These are phyloP conservation scores for Electrophaes corylata DNA, from an alignment of 2,888 invertebrate genomes.

Conservation along the genomic window DNA sequence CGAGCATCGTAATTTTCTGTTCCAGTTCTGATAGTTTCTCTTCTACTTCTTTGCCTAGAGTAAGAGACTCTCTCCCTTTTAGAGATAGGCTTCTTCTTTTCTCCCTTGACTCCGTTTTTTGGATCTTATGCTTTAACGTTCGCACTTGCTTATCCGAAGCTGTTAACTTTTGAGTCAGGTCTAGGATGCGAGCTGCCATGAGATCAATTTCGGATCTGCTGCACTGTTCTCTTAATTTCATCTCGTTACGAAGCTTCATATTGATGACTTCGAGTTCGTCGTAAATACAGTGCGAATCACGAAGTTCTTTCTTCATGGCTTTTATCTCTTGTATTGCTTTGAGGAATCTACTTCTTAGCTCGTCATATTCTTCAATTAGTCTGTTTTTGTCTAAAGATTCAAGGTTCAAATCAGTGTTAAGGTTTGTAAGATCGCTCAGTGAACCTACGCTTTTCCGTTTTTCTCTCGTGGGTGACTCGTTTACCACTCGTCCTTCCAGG, in stretches of 20 bases:
- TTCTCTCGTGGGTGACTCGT: conserved; percentile 81
- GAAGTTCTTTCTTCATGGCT: conserved; percentile 91
- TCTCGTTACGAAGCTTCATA: conserved; percentile 89
- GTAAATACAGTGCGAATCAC: conserved; percentile 91
- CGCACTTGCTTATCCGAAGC: conserved; percentile 93
- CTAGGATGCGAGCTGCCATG: conserved; percentile 93
- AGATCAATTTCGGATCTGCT: conserved; percentile 89
- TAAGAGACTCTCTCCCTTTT: conserved; percentile 92
- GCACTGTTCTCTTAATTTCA: conserved; percentile 86
- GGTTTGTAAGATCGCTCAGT: conserved; percentile 91
- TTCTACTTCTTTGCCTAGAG: conserved; percentile 92
- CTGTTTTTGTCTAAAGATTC: conserved; percentile 90
- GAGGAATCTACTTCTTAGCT: conserved; percentile 90
- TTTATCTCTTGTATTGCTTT: conserved; percentile 93
- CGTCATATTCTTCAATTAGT: conserved; percentile 91
- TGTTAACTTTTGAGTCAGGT: conserved; percentile 91
- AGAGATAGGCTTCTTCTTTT: conserved; percentile 92
- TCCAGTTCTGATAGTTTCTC: conserved; percentile 93
- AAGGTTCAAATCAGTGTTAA: conserved; percentile 90
- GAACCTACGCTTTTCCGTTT: conserved; percentile 90
- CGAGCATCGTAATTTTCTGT: conserved; percentile 89
- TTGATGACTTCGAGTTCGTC: conserved; percentile 92
- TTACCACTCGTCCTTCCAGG: conserved; percentile 85
- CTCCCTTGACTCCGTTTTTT: conserved; percentile 90
- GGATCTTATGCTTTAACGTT: conserved; percentile 90